Percentiles rank a stretch among this genome's conserved stretches.
Evolutionary conservation across 1,140 invertebrate species (phyloP).

Genomic region (Drosophila athabasca): DNA sequence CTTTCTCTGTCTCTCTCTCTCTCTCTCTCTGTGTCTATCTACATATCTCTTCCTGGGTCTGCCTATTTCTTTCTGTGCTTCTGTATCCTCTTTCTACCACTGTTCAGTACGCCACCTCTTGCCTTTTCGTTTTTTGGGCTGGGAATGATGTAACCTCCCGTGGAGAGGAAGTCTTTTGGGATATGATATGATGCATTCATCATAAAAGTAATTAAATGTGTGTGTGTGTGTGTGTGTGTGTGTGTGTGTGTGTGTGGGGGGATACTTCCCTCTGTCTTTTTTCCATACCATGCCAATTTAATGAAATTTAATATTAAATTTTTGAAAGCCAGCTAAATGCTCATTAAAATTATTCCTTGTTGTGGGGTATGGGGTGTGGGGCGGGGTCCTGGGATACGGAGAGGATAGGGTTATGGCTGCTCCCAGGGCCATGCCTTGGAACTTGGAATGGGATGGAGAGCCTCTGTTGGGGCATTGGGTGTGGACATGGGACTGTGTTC

Average conservation of each 20-base stretch:
- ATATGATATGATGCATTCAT: slow-evolving; percentile 47
- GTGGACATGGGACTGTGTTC: too few relatives aligned
- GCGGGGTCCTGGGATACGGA: too few relatives aligned
- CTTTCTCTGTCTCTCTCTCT: slow-evolving; percentile 10
- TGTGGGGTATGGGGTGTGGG: not conserved
- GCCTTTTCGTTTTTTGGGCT: slow-evolving; percentile 32
- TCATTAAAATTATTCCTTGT: slow-evolving; percentile 63
- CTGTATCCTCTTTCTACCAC: slow-evolving; percentile 12
- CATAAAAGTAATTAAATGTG: slow-evolving; percentile 48
- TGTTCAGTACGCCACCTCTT: not conserved
- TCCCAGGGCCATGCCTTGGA: not conserved
- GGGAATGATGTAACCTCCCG: slow-evolving; percentile 38
- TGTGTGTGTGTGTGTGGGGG: not conserved
- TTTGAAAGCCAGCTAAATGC: slow-evolving; percentile 55
- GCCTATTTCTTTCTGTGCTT: slow-evolving; percentile 6
- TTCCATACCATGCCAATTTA: slow-evolving; percentile 44
- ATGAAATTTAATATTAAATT: slow-evolving; percentile 67
- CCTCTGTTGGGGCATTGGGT: slow-evolving; percentile 1
- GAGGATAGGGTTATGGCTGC: too few relatives aligned
- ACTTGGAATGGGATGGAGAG: not conserved
- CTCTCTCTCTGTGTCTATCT: not conserved
- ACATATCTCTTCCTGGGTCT: not conserved
- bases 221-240: too few relatives aligned
- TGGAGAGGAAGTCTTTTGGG: slow-evolving; percentile 41
- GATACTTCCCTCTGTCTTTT: slow-evolving; percentile 21